Base-by-base conservation (phyloP, 1,140 invertebrate species). In the Batillaria attramentaria region DNA sequence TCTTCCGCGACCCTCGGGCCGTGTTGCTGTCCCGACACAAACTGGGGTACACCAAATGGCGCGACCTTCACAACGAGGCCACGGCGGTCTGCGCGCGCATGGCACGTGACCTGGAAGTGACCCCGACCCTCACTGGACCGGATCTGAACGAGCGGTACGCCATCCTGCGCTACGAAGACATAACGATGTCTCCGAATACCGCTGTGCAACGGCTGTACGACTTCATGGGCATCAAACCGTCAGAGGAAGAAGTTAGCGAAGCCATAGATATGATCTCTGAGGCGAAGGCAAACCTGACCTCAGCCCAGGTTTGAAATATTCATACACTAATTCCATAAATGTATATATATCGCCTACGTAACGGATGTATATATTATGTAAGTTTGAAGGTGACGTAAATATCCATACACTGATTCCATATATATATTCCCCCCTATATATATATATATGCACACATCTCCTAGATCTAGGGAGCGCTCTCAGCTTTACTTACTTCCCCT, bases 161-260 rank as follows among this genome's bases (percentile, higher is more conserved):
- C 42, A 33, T 75, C 46, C 20, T 62, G n/a, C 73, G 73, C 18
- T 75, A 62, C 73, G 73, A 75, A 18, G 73, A 75, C 37, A 65
- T 62, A 2, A 57, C 73, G 4, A 39, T 24, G 31, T 33, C 24
- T 0, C 73, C 73, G 13, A 5, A 42, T 35, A n/a, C 60, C 6
- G 18, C 50, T 37, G 62, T 54, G 33, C n/a, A 54, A 35, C 20
- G 13, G 2, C 54, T 75, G 35, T 75, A 65, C 57, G 1, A 24
- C 39, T 57, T 75, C 33, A 42, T 42, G 20, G 54, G 39, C 1
- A 3, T 75, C 20, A 6, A 41, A 33, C n/a, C 57, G 0, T 35
- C 73, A 5, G 20, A 3, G 54, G 5, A 28, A n/a, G n/a, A n/a
- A n/a, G n/a, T n/a, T n/a, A n/a, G n/a, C n/a, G n/a, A n/a, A n/a